Evolutionary conservation across 2,113 vertebrate genomes (phyloP).

Genomic region (Trematocara nigrifrons): DNA sequence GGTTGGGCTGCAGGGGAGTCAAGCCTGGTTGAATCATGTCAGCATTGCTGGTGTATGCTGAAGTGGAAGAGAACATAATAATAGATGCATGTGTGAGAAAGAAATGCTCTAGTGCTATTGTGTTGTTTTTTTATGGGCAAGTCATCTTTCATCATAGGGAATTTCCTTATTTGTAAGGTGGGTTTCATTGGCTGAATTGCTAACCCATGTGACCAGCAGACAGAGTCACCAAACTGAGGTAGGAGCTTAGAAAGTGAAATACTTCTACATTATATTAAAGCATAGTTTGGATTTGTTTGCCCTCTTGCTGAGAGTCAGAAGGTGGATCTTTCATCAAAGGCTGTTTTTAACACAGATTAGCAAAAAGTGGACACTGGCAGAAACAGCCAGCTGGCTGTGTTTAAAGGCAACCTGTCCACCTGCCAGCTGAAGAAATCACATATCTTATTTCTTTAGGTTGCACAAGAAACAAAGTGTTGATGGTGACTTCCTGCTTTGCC

Average conservation of each 20-base stretch:
- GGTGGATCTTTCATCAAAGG: not conserved
- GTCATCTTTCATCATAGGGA: not conserved
- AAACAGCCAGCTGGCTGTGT: not conserved
- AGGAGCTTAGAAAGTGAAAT: not conserved
- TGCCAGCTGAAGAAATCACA: not conserved
- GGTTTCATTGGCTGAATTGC: not conserved
- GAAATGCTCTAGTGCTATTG: not conserved
- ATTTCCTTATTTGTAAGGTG: constrained; percentile 27
- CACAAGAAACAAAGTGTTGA: not conserved
- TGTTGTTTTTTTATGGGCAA: not conserved
- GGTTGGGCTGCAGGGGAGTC: constrained; percentile 87
- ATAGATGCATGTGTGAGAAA: not conserved
- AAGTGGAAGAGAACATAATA: not conserved
- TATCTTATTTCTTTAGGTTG: not conserved
- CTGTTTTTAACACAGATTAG: not conserved
- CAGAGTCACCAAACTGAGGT: not conserved
- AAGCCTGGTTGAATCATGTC: constrained; percentile 95
- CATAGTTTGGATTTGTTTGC: not conserved
- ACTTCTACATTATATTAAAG: not conserved
- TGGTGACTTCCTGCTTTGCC: not conserved
- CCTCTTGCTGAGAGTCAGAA: not conserved
- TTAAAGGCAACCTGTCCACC: not conserved
- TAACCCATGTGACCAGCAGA: not conserved
- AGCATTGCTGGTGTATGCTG: constrained; percentile 87
- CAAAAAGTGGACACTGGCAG: not conserved